These are phyloP conservation scores for Platorchestia sp. DNA, from an alignment of 1,140 invertebrate species.

Conservation along the genomic window DNA sequence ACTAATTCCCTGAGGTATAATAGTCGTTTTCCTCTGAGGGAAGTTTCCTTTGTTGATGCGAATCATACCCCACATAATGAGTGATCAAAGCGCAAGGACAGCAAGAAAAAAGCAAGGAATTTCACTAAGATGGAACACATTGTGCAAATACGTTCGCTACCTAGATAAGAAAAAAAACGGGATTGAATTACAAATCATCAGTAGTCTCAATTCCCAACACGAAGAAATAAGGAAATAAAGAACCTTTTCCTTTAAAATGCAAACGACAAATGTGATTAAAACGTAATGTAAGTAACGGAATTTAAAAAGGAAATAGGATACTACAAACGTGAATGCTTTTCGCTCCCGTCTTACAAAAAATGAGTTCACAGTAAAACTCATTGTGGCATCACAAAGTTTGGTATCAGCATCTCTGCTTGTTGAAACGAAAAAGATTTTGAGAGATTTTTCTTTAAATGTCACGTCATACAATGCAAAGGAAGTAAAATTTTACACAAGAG, in stretches of 20 bases:
- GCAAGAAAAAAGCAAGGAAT: neutral
- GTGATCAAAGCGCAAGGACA: neutral
- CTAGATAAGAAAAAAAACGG: neutral
- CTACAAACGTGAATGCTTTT: neutral
- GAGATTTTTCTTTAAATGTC: neutral
- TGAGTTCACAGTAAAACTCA: neutral
- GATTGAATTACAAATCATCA: neutral
- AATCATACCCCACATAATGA: neutral
- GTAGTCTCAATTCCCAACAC: neutral
- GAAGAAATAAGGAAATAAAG: neutral
- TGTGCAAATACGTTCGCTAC: neutral
- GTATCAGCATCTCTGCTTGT: neutral
- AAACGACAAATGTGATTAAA: neutral
- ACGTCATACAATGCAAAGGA: neutral
- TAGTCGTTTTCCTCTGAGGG: neutral
- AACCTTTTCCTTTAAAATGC: neutral
- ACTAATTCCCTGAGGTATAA: neutral
- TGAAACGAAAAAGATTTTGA: neutral
- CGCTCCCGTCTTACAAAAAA: neutral
- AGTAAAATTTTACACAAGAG: neutral
- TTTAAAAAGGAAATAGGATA: neutral
- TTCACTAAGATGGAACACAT: neutral
- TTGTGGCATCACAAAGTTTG: neutral
- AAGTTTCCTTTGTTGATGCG: too few species aligned
- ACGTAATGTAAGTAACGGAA: neutral